Evolutionary conservation across 2,888 invertebrate genomes (phyloP).

Genomic region (Atherix ibis): DNA sequence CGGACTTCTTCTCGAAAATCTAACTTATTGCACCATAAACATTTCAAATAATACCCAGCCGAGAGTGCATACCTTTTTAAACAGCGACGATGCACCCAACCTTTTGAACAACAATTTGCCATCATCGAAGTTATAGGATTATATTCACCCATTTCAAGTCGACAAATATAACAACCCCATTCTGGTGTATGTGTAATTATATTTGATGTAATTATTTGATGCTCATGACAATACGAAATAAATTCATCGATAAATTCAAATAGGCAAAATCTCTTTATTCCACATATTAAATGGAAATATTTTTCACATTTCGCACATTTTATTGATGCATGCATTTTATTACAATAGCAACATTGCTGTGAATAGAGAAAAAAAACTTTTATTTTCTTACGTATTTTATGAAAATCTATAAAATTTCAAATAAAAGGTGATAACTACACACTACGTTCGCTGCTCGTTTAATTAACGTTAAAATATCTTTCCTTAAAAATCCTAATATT

Average conservation of each 20-base stretch:
- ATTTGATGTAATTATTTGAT: conserved; percentile 16
- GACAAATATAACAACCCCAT: conserved; percentile 21
- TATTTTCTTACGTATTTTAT: too few relatives aligned
- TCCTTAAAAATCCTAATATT: too few relatives aligned
- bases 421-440: too few relatives aligned
- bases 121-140: conserved; percentile 13
- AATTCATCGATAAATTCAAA: conserved; percentile 18
- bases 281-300: conserved; percentile 21
- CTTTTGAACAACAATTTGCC: conserved; percentile 21
- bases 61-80: conserved; percentile 21
- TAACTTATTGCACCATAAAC: conserved; percentile 21
- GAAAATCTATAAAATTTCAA: too few relatives aligned
- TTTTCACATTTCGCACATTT: conserved; percentile 18
- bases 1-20: conserved; percentile 20
- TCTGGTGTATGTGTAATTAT: conserved; percentile 11
- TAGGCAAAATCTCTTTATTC: conserved; percentile 15
- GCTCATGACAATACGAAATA: conserved; percentile 19
- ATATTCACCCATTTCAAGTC: conserved; percentile 9
- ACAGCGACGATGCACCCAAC: conserved; percentile 21
- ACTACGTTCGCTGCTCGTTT: too few relatives aligned
- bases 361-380: neutral
- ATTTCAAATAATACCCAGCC: conserved; percentile 25
- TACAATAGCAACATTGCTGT: conserved; percentile 19
- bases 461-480: too few relatives aligned
- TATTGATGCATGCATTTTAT: conserved; percentile 17